phyloP scores from a whole-genome alignment of 1,140 invertebrate genomes.

The Drosophila kikkawai region DNA sequence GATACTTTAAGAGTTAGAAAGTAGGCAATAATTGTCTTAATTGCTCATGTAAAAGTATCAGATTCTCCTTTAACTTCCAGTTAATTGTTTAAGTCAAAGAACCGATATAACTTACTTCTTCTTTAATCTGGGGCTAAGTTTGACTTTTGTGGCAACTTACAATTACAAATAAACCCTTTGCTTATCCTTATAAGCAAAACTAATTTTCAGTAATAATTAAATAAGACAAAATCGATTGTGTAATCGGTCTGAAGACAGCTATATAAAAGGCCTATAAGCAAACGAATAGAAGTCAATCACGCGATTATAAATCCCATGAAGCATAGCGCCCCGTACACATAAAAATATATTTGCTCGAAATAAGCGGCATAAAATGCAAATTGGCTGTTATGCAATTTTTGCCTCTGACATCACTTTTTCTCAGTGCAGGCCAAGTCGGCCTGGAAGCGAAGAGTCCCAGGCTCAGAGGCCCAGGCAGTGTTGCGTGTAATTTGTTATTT shows the following conservation, averaged over 20 bases:
- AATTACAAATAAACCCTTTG: too few relatives aligned
- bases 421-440: conserved; percentile 33
- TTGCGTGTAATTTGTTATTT: conserved; percentile 85
- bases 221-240: conserved; percentile 6
- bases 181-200: neutral
- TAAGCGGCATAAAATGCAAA: conserved; percentile 10
- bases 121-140: too few relatives aligned
- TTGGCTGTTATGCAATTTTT: neutral
- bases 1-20: neutral
- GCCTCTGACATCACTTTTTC: neutral
- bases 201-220: neutral
- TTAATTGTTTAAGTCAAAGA: neutral
- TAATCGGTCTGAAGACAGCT: neutral
- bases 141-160: too few relatives aligned
- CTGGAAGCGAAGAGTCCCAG: conserved; percentile 24
- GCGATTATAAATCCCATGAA: conserved; percentile 8
- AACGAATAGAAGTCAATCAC: conserved; percentile 7
- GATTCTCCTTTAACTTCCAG: neutral
- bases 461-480: conserved; percentile 56
- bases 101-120: neutral
- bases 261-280: neutral
- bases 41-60: neutral
- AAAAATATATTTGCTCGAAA: conserved; percentile 12
- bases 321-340: conserved; percentile 2
- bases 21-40: neutral